phyloP scores from a whole-genome alignment of 2,797 vertebrate species.

The Artibeus lituratus region DNA sequence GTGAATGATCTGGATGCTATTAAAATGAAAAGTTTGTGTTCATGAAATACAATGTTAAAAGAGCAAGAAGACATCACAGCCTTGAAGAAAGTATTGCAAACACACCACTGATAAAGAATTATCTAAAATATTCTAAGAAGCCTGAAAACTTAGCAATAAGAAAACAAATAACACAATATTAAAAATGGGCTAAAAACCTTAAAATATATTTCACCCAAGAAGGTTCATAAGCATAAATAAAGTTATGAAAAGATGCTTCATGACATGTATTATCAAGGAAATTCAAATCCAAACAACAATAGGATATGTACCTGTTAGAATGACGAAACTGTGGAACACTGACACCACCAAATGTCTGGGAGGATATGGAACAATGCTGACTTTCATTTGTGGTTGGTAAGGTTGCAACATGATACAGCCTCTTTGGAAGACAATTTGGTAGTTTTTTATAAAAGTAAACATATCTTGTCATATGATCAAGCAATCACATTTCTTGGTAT shows the following conservation, averaged over 20 bases:
- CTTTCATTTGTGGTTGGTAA: background rate
- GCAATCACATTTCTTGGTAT: background rate
- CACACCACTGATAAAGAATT: too few relatives aligned
- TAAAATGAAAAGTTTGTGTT: background rate
- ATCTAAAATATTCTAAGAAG: background rate
- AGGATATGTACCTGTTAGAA: background rate
- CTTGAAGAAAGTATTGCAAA: background rate
- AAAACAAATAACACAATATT: background rate
- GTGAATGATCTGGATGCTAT: background rate
- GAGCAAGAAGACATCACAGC: background rate
- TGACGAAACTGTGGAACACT: background rate
- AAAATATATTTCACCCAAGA: background rate
- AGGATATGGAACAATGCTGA: background rate
- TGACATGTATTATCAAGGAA: background rate
- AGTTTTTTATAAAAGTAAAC: background rate
- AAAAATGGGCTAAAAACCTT: background rate
- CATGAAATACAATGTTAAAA: background rate
- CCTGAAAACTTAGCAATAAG: background rate
- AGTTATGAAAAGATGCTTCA: background rate
- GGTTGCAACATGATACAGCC: background rate
- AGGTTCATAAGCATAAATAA: background rate
- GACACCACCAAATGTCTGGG: too few relatives aligned
- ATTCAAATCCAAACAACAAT: background rate
- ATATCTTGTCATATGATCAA: background rate
- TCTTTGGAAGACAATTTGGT: background rate